These are phyloP conservation scores for Oscarella lobularis DNA, from an alignment of 37 sponge, comb jelly and placozoan genomes.

Conservation along the genomic window DNA sequence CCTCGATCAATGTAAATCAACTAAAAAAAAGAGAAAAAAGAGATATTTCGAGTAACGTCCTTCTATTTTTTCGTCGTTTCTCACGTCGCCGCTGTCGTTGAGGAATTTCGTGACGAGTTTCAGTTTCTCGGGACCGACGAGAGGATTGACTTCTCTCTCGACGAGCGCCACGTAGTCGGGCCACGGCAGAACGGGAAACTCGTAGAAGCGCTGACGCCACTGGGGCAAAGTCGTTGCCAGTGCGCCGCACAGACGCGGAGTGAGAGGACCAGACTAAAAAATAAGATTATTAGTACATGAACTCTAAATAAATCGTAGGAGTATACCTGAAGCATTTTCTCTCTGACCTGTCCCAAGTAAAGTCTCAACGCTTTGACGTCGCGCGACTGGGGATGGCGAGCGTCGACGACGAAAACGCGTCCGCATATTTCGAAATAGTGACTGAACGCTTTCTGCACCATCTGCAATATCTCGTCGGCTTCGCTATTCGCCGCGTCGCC, in stretches of 20 bases:
- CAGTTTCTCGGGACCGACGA: conserved; percentile 46
- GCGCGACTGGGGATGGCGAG: conserved; percentile 30
- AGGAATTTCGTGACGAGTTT: conserved; percentile 21
- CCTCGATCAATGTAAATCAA: conserved; percentile 43
- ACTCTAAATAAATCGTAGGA: neutral
- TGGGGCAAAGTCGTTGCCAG: conserved; percentile 23
- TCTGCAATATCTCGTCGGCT: conserved; percentile 14
- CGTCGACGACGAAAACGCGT: conserved; percentile 36
- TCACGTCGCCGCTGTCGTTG: conserved; percentile 73
- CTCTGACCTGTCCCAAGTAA: conserved; percentile 20
- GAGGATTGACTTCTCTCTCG: conserved; percentile 46
- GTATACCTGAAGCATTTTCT: conserved; percentile 30
- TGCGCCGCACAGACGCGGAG: conserved; percentile 26
- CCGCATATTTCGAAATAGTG: conserved; percentile 36
- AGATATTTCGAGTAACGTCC: too few species aligned
- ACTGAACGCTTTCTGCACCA: conserved; percentile 29
- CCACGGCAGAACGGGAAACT: conserved; percentile 68
- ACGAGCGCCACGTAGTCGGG: conserved; percentile 27
- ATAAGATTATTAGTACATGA: neutral
- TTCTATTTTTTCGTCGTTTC: neutral
- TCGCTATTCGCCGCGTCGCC: neutral
- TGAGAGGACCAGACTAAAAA: conserved; percentile 21
- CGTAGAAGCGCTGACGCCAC: conserved; percentile 42
- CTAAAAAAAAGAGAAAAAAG: too few species aligned
- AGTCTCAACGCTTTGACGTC: conserved; percentile 33